These are phyloP conservation scores for Sinocyclocheilus anophthalmus DNA, from an alignment of 2,113 vertebrate genomes.

Conservation along the genomic window DNA sequence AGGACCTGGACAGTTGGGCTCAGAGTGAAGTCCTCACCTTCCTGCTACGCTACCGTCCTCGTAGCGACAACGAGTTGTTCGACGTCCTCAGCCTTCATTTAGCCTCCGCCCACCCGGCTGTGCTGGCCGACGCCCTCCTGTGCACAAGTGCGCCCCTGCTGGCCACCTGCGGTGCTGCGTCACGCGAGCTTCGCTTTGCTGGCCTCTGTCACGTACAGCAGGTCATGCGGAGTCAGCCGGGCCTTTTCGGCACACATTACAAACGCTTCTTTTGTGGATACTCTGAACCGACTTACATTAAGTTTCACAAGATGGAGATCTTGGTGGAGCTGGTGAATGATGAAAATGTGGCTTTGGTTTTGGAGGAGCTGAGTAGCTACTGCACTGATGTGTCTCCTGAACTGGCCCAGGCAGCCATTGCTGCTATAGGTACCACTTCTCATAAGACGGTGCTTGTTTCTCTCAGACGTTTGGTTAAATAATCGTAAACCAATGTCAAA, in stretches of 20 bases:
- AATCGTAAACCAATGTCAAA: background rate
- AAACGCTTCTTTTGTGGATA: conserved; percentile 96
- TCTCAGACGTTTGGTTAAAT: background rate
- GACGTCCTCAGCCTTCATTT: conserved; percentile 91
- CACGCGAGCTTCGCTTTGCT: conserved; percentile 88
- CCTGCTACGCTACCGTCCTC: conserved; percentile 89
- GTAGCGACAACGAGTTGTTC: conserved; percentile 89
- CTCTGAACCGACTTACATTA: conserved; percentile 92
- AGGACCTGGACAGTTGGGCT: conserved; percentile 91
- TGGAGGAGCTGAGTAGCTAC: conserved; percentile 92
- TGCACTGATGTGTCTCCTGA: conserved; percentile 90
- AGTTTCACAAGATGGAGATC: conserved; percentile 94
- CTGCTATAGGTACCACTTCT: conserved; percentile 82
- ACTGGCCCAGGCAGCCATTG: conserved; percentile 87
- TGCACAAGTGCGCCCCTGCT: conserved; percentile 84
- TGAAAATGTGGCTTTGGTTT: conserved; percentile 87
- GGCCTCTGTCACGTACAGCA: conserved; percentile 91
- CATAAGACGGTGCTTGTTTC: background rate
- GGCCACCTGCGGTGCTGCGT: conserved; percentile 84
- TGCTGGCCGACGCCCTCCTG: conserved; percentile 84
- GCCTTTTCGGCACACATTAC: conserved; percentile 88
- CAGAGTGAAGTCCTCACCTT: conserved; percentile 90
- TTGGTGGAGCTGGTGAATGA: conserved; percentile 95
- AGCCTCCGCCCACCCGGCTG: conserved; percentile 81
- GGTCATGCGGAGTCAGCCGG: conserved; percentile 86